Evolutionary conservation across 2,888 invertebrate genomes (phyloP), one percentile per base, ranked within the genome.

Genomic region (Melanostoma mellinum): DNA sequence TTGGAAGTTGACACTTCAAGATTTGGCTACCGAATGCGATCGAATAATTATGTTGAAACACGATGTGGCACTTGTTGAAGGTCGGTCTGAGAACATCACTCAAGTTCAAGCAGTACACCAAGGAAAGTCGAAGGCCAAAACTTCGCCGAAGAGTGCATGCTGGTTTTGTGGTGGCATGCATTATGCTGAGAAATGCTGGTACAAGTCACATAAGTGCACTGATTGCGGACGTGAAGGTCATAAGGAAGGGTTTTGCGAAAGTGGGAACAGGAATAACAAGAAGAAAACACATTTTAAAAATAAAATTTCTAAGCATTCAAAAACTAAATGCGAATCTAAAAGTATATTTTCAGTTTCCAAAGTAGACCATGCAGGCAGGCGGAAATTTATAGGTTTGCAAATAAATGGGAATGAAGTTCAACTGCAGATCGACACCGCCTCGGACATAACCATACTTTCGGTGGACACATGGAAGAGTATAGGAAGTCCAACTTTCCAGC

Each of bases 201-300:
- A 69, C 52, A 74, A 50, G 8, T 44, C 44, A 5, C 65, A 85
- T 20, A 78, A 76, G 65, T 85, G 81, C 53, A 58, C 55, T 20
- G 69, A 78, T 46, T 85, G 81, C 48, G 67, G 46, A 52, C 40
- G 20, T 63, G 20, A 53, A n/a, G 80, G 75, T 4, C 86, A 85
- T 44, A 85, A 61, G 48, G 75, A 84, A 2, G 85, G 84, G 9
- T 85, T 78, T 35, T 86, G 85, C 52, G 77, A 58, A 6, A 32
- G 56, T 10, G 72, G 44, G 35, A 35, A 48, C 6, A 40, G 63
- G 42, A 8, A 10, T n/a, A 36, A 3, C 30, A 73, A 65, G 9
- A 35, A 40, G 9, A 68, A 55, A 46, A 40, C 5, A 50, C 33
- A 46, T 38, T 35, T 35, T 35, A 50, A 61, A 79, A n/a, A 52